Conservation (phyloP, 2,797 vertebrate genomes). For the Meda fulgida region DNA sequence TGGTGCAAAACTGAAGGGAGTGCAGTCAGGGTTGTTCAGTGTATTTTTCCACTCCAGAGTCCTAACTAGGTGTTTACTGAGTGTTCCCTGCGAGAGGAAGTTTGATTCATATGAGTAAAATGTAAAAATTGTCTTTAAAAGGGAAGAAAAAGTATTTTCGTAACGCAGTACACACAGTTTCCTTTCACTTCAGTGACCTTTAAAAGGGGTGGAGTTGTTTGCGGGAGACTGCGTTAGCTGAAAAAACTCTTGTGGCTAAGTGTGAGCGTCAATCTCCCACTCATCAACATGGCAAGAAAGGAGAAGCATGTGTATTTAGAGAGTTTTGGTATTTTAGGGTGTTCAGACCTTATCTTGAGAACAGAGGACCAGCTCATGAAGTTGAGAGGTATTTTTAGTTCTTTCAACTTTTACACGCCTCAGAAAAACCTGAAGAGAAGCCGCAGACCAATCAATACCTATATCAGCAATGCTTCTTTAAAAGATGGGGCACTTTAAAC, state of each 20-base stretch:
- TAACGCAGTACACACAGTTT: conserved; percentile 46
- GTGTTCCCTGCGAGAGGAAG: conserved; percentile 68
- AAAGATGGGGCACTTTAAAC: neutral
- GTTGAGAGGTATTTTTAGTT: conserved; percentile 56
- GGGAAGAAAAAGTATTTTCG: conserved; percentile 28
- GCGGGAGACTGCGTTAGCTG: conserved; percentile 33
- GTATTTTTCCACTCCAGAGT: neutral
- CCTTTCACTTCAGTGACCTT: conserved; percentile 71
- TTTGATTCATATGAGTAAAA: conserved; percentile 63
- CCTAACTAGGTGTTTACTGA: conserved; percentile 63
- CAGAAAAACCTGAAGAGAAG: conserved; percentile 18
- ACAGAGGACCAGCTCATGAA: conserved; percentile 49
- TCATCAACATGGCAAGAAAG: conserved; percentile 30
- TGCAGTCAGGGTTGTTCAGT: neutral
- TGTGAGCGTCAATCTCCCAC: neutral
- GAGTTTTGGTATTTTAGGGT: conserved; percentile 14
- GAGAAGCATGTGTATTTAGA: conserved; percentile 27
- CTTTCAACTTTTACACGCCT: conserved; percentile 27
- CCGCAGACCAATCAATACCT: conserved; percentile 39
- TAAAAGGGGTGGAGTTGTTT: conserved; percentile 66
- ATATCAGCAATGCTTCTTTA: conserved; percentile 9
- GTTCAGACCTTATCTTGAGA: conserved; percentile 21
- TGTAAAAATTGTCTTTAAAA: conserved; percentile 39
- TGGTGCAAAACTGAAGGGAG: neutral
- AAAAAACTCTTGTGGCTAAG: conserved; percentile 49